These are phyloP conservation scores for Marmota flaviventris DNA, from an alignment of 2,113 vertebrate genomes.

Conservation along the genomic window DNA sequence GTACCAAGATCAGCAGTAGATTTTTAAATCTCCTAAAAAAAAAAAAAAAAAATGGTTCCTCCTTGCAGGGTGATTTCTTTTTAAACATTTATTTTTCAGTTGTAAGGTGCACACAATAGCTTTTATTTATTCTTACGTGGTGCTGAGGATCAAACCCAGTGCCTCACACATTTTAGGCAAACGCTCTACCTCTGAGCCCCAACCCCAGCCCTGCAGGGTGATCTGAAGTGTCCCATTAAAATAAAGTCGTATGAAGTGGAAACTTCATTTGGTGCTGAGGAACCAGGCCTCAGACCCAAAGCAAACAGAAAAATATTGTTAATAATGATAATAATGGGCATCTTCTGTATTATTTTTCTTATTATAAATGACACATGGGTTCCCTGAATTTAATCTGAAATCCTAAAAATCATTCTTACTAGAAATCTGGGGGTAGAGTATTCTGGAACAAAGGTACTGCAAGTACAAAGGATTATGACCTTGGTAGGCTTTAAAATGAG, in stretches of 20 bases:
- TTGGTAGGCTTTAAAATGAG: background rate
- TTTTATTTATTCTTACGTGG: no score
- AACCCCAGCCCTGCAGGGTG: background rate
- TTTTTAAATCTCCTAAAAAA: background rate
- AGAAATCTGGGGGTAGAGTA: background rate
- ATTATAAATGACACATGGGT: background rate
- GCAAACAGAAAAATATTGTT: background rate
- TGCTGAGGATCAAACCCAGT: no score
- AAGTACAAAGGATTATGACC: background rate
- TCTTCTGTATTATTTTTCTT: background rate
- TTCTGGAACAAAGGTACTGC: background rate
- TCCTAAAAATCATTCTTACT: background rate
- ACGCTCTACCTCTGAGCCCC: no score
- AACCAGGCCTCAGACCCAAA: background rate
- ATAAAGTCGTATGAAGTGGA: background rate
- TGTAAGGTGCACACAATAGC: no score
- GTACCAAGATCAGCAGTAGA: background rate
- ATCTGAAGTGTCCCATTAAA: background rate
- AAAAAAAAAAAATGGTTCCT: background rate
- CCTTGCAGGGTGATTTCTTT: background rate
- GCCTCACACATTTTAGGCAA: no score
- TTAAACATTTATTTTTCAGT: no score
- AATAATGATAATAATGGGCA: background rate
- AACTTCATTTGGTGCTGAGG: background rate
- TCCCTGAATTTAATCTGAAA: slow-evolving; percentile 19